Percentiles rank a stretch among this genome's conserved stretches.
These are phyloP conservation scores for Mohoua ochrocephala DNA, from an alignment of 2,113 vertebrate species.

Conservation along the genomic window DNA sequence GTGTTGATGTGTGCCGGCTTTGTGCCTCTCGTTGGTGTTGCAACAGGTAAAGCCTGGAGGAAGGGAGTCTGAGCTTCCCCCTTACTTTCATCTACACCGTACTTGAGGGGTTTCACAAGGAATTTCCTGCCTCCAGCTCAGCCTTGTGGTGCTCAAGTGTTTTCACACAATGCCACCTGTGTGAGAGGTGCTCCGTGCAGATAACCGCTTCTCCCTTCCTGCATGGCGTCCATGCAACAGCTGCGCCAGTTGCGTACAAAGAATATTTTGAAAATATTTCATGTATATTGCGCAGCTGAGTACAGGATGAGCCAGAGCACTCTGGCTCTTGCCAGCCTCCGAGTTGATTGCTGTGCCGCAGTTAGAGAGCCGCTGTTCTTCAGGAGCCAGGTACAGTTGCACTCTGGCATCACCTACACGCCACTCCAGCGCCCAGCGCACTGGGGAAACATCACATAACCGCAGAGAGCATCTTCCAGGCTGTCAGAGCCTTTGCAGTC, in stretches of 20 bases:
- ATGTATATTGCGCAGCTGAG: not conserved
- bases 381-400: not conserved
- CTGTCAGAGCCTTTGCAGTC: not conserved
- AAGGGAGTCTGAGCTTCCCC: not conserved
- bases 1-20: not conserved
- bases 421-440: not conserved
- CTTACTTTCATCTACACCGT: fast-evolving
- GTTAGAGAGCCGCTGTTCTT: not conserved
- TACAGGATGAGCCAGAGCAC: not conserved
- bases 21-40: not conserved
- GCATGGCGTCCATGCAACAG: not conserved
- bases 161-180: not conserved
- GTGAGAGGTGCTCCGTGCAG: not conserved
- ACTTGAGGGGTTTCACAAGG: not conserved
- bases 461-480: not conserved
- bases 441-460: not conserved
- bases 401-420: not conserved
- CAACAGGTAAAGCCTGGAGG: not conserved
- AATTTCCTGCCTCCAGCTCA: not conserved
- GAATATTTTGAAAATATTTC: not conserved
- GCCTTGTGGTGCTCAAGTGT: not conserved
- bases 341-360: not conserved
- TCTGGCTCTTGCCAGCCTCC: not conserved
- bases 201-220: not conserved
- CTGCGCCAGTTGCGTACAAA: not conserved